Base-by-base conservation (phyloP, 1,140 invertebrate species). In the Magallana angulata region DNA sequence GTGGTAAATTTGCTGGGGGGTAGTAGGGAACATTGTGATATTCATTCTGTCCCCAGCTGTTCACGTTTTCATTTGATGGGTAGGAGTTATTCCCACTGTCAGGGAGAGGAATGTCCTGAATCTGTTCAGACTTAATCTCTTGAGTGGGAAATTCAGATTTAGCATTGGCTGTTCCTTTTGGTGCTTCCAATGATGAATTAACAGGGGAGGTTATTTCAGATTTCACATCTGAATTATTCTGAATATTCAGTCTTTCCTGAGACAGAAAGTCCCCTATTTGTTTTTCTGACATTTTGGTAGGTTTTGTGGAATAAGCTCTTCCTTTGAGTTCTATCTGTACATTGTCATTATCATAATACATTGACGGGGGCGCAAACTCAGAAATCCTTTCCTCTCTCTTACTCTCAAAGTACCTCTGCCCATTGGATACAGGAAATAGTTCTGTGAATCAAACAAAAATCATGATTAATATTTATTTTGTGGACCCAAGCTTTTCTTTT, bases 351-450 rank as follows among this genome's bases (percentile, higher is more conserved):
- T 92, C 89, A 57, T 84, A 87, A 87, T 92, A 91, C 16, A 88
- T 71, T 68, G 87, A 88, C 0, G 91, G 91, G 57, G 91, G 92
- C 12, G 91, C 92, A 89, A 92, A 92, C 36, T 92, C 89, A 18
- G 48, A 48, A 57, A 89, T 82, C 88, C 91, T 91, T 71, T 93
- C 91, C 48, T 88, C 64, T 84, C 91, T 83, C 68, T 87, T 89
- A 11, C 89, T 71, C 56, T 90, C 84, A 68, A 91, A 89, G 85
- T 91, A 92, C 62, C 82, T 90, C 84, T 91, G 90, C 56, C 87
- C 89, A 82, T 56, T 89, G 48, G 68, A 88, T 62, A 87, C 71
- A 5, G 87, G 86, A 24, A 89, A 89, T 4, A 91, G 12, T 86
- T 91, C 91, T 91, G 85, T 60, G 56, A 58, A 24, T 18, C 48